phyloP scores from a whole-genome alignment of 2,797 vertebrate genomes.

The Gephyroberyx darwinii region DNA sequence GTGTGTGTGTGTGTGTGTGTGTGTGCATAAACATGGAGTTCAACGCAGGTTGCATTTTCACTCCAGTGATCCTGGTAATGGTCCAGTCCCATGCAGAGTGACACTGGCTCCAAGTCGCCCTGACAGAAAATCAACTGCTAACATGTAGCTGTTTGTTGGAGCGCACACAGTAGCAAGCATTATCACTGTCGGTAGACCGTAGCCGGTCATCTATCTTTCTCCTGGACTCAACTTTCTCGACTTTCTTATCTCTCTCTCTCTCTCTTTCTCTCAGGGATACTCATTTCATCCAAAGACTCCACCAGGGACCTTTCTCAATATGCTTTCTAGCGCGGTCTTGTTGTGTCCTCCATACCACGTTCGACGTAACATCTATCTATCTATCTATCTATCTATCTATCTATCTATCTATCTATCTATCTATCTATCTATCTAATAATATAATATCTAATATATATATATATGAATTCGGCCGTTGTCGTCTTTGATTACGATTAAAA shows the following conservation, averaged over 20 bases:
- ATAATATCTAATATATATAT: no score
- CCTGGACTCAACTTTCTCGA: not conserved
- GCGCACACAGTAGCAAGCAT: constrained; percentile 54
- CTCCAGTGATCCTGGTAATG: constrained; percentile 75
- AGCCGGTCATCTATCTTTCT: constrained; percentile 33
- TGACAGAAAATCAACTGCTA: constrained; percentile 81
- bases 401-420: constrained; percentile 26
- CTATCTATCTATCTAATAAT: not conserved
- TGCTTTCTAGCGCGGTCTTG: no score
- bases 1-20: constrained; percentile 18
- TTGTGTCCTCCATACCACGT: no score
- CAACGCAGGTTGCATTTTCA: constrained; percentile 63
- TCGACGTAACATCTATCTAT: no score
- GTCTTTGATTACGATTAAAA: no score
- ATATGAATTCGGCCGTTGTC: no score
- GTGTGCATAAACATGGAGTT: constrained; percentile 20
- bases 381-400: constrained; percentile 9
- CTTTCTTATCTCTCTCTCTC: no score
- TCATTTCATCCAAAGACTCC: no score
- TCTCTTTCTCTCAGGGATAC: no score
- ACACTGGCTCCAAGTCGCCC: constrained; percentile 64
- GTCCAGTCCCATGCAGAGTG: constrained; percentile 68
- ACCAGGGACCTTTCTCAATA: no score
- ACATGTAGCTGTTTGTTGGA: constrained; percentile 72
- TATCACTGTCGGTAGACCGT: constrained; percentile 27